Evolutionary conservation across 2,888 invertebrate species (phyloP).

Genomic region (Lumbricus terrestris): DNA sequence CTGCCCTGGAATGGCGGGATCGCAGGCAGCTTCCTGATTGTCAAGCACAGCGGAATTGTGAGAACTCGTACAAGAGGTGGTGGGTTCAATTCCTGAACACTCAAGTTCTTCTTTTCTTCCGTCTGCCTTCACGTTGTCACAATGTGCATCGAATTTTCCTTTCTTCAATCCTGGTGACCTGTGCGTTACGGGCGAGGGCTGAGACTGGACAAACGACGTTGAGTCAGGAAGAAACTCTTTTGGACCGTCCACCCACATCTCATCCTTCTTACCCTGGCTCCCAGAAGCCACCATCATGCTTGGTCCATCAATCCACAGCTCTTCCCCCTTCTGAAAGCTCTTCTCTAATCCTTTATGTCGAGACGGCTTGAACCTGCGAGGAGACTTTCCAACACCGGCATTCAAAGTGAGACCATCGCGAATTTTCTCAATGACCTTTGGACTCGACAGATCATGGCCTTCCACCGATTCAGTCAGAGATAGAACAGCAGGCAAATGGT

Average conservation of each 20-base stretch:
- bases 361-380: not conserved
- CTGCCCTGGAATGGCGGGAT: not conserved
- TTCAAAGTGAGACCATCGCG: too few species aligned
- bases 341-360: slow-evolving; percentile 7
- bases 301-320: slow-evolving; percentile 59
- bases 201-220: not conserved
- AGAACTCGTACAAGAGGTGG: not conserved
- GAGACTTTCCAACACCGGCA: not conserved
- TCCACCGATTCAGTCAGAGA: not conserved
- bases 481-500: not conserved
- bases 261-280: not conserved
- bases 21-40: not conserved
- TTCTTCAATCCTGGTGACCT: slow-evolving; percentile 10
- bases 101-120: not conserved
- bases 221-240: not conserved
- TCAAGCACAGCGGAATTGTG: not conserved
- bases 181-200: not conserved
- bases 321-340: slow-evolving; percentile 61
- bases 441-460: not conserved
- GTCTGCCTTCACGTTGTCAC: not conserved
- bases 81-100: not conserved
- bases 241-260: slow-evolving; percentile 19
- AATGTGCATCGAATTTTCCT: not conserved
- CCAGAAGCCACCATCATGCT: slow-evolving; percentile 13
- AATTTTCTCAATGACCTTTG: not conserved